phyloP scores from a whole-genome alignment of 2,113 vertebrate genomes.

The Etia nguti region DNA sequence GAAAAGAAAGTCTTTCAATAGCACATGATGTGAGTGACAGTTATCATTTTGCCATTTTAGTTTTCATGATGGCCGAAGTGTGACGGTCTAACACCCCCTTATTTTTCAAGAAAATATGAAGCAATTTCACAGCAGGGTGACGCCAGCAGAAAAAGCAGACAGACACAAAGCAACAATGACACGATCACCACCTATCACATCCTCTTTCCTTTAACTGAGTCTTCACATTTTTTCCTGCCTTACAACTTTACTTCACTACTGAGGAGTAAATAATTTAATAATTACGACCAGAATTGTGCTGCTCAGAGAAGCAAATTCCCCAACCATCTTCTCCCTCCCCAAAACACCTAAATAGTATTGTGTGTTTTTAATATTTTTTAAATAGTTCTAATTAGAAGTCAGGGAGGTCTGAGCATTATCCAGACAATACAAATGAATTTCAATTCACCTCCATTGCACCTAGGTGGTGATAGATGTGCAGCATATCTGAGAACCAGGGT shows the following conservation, averaged over 20 bases:
- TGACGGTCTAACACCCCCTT: background rate
- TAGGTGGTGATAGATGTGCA: background rate
- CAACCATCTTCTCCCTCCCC: background rate
- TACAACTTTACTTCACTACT: background rate
- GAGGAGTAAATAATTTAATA: background rate
- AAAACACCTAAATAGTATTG: background rate
- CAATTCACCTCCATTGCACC: background rate
- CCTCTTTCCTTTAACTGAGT: background rate
- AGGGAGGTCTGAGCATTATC: background rate
- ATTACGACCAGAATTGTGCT: background rate
- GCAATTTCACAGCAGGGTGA: background rate
- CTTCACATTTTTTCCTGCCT: background rate
- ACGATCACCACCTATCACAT: background rate
- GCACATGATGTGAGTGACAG: background rate
- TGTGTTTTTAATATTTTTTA: background rate
- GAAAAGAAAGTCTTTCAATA: background rate
- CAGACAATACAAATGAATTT: background rate
- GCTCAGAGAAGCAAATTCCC: background rate
- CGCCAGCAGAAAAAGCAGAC: background rate
- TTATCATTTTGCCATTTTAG: background rate
- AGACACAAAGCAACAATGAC: background rate
- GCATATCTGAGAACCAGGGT: background rate
- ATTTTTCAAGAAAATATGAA: background rate
- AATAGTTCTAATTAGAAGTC: background rate
- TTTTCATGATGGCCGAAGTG: background rate